Conservation (phyloP, 2,888 invertebrate species). For the Himalopsyche anomala region DNA sequence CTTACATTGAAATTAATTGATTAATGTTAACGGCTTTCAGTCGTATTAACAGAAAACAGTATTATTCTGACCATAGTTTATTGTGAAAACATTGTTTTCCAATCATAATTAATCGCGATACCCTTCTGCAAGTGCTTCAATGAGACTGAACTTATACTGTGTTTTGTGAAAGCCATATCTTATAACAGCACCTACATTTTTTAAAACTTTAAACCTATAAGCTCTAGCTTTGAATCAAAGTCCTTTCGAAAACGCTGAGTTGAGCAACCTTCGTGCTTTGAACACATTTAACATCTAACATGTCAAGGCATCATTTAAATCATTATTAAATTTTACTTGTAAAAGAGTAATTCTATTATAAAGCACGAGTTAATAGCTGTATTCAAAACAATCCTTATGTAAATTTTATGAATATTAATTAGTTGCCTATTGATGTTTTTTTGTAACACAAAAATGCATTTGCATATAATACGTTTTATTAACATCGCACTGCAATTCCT, state of each 20-base stretch:
- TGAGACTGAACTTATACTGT: no score
- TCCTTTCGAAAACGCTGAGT: background rate
- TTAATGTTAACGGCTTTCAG: no score
- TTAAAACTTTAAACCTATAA: no score
- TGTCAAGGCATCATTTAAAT: conserved; percentile 6
- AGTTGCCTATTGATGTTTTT: background rate
- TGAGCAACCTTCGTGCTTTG: background rate
- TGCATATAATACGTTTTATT: background rate
- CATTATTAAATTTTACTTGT: conserved; percentile 36
- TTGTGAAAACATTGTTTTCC: no score
- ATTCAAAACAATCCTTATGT: conserved; percentile 12
- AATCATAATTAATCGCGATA: no score
- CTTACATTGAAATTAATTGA: no score
- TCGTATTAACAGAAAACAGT: no score
- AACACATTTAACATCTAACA: conserved; percentile 3
- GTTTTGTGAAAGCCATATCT: no score
- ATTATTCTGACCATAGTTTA: no score
- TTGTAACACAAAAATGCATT: background rate
- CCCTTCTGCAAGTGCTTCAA: no score
- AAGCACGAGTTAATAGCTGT: conserved; percentile 12
- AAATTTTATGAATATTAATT: conserved; percentile 14
- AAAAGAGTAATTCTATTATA: conserved; percentile 39
- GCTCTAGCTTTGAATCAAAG: no score
- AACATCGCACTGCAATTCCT: background rate
- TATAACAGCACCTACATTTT: no score